phyloP scores from a whole-genome alignment of 2,888 invertebrate genomes.

The Formica aserva region DNA sequence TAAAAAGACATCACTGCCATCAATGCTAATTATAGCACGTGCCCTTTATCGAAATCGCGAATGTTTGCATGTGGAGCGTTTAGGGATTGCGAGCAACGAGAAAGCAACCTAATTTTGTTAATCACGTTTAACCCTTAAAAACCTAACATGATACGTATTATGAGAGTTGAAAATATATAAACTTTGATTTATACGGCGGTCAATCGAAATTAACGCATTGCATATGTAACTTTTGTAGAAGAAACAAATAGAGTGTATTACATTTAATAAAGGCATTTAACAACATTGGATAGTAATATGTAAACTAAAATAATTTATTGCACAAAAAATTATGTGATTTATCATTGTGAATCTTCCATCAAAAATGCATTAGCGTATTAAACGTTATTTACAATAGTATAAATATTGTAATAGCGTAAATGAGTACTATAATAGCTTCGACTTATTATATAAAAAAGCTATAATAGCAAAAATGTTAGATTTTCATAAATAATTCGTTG shows the following conservation, averaged over 20 bases:
- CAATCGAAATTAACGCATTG: neutral
- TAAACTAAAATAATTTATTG: neutral
- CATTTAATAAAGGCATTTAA: neutral
- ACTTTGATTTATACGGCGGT: neutral
- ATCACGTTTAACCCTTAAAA: conserved; percentile 41
- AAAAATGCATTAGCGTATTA: neutral
- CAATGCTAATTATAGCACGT: neutral
- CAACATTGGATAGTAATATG: neutral
- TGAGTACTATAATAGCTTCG: neutral
- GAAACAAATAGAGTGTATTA: neutral
- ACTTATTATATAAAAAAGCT: neutral
- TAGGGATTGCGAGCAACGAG: conserved; percentile 17
- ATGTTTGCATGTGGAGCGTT: conserved; percentile 27
- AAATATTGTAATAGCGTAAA: neutral
- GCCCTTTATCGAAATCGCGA: neutral
- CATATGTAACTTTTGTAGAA: conserved; percentile 3
- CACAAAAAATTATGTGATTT: conserved; percentile 16
- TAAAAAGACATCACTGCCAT: neutral
- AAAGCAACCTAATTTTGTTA: neutral
- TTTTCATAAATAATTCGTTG: conserved; percentile 1
- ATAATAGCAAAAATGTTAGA: neutral
- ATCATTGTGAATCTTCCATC: neutral
- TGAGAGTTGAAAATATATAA: neutral
- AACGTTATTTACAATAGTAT: neutral
- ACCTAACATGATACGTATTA: neutral